Base-by-base conservation (phyloP, 35 echinoderm and acorn worm genomes). In the Patiria miniata region DNA sequence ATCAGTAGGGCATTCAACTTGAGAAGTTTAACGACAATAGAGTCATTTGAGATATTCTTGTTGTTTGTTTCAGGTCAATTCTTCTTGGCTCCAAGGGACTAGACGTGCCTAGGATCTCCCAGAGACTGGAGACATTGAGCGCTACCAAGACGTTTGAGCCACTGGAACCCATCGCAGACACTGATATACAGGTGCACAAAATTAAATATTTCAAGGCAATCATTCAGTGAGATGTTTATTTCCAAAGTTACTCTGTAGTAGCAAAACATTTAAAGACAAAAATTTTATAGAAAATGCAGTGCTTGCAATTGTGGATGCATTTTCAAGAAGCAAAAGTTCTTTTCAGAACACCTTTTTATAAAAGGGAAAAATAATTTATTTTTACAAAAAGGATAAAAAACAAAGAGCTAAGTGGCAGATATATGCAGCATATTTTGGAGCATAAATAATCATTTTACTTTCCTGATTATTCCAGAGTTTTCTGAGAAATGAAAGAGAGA, bases 401-500 rank as follows among this genome's bases (percentile, higher is more conserved):
- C 4, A 28, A 28, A 69, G n/a, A 36, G 17, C n/a, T 6, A 28
- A 28, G 61, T 28, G 4, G 33, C 17, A 69, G 17, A 69, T 7
- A 36, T 36, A 3, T 7, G 17, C 18, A 83, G n/a, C n/a, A n/a
- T n/a, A n/a, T n/a, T n/a, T n/a, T n/a, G n/a, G n/a, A n/a, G n/a
- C n/a, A n/a, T n/a, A n/a, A n/a, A n/a, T n/a, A n/a, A n/a, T n/a
- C n/a, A n/a, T n/a, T 19, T n/a, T 26, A 9, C 8, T 83, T 7
- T 83, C 28, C 37, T 95, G 21, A 51, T 47, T 37, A 61, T 55
- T 79, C 15, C 84, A 97, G 92, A 90, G 96, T 14, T 94, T 98
- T 58, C 58, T 98, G 38, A 89, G 92, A 61, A 98, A 98, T 92
- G 96, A 98, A 57, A 89, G 92, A 83, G 96, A 98, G 87, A 98